phyloP scores from a whole-genome alignment of 2,888 invertebrate genomes.

The Meganola albula region DNA sequence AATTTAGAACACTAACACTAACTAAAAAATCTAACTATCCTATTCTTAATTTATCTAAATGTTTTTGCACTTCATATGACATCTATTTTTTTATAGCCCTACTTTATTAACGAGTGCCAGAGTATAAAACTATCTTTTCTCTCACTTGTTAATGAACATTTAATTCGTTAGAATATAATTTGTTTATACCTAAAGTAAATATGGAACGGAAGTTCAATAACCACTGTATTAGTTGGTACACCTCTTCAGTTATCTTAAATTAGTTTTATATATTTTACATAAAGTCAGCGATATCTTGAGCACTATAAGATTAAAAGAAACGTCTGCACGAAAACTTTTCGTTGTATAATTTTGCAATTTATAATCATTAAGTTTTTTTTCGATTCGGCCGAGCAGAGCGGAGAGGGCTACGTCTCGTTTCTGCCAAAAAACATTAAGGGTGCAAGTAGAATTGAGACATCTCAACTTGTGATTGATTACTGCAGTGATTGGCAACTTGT shows the following conservation, averaged over 20 bases:
- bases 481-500: constrained; percentile 60
- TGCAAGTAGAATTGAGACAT: constrained; percentile 68
- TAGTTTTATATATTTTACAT: background rate
- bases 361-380: constrained; percentile 68
- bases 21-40: background rate
- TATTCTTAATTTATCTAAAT: background rate
- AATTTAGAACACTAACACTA: too few species aligned
- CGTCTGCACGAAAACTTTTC: constrained; percentile 46
- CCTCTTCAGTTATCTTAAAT: background rate
- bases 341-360: constrained; percentile 67
- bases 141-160: too few species aligned
- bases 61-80: too few species aligned
- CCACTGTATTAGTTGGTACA: too few species aligned
- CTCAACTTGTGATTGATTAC: constrained; percentile 69
- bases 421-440: constrained; percentile 35
- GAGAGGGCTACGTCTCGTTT: constrained; percentile 25
- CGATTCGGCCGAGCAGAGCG: constrained; percentile 40
- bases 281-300: constrained; percentile 23
- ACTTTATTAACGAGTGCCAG: too few species aligned
- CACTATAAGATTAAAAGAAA: constrained; percentile 40
- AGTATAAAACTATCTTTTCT: too few species aligned
- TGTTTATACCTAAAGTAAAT: too few species aligned
- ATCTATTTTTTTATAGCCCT: too few species aligned
- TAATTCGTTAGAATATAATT: too few species aligned
- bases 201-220: too few species aligned